phyloP scores from a whole-genome alignment of 1,140 invertebrate species.

The Drosophila pseudoobscura region DNA sequence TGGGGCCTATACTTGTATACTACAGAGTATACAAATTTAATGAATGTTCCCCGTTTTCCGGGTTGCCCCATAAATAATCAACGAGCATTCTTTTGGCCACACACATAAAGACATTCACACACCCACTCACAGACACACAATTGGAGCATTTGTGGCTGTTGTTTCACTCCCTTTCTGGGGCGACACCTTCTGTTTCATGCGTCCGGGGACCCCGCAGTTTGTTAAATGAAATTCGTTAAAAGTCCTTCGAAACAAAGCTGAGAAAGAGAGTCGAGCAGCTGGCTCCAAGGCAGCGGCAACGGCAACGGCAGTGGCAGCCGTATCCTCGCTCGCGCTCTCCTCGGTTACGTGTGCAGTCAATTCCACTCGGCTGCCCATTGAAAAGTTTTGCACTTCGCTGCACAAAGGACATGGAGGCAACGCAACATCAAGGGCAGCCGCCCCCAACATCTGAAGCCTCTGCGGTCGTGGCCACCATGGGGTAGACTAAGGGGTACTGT shows the following conservation, averaged over 20 bases:
- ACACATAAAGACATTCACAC: conserved; percentile 6
- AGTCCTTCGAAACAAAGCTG: conserved; percentile 33
- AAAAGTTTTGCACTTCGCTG: conserved; percentile 59
- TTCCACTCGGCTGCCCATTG: conserved; percentile 60
- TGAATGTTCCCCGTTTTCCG: conserved; percentile 33
- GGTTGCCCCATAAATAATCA: conserved; percentile 41
- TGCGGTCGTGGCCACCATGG: not conserved
- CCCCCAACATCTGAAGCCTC: conserved; percentile 11
- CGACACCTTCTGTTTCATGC: conserved; percentile 27
- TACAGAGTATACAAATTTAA: conserved; percentile 38
- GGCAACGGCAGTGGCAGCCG: conserved; percentile 14
- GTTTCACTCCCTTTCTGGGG: conserved; percentile 18
- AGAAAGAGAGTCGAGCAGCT: conserved; percentile 3
- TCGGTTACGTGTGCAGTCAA: conserved; percentile 55
- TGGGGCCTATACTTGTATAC: not conserved
- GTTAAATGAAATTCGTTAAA: conserved; percentile 54
- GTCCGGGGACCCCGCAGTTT: conserved; percentile 24
- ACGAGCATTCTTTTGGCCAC: conserved; percentile 8
- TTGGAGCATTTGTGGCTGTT: conserved; percentile 34
- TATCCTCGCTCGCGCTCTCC: conserved; percentile 12
- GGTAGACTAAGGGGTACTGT: not conserved
- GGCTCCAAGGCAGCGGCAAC: not conserved
- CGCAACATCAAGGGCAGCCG: not conserved
- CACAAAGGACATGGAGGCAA: conserved; percentile 52
- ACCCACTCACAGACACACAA: conserved; percentile 19